Base-by-base conservation (phyloP, 2,888 invertebrate genomes). In the Morinoia aosen region DNA sequence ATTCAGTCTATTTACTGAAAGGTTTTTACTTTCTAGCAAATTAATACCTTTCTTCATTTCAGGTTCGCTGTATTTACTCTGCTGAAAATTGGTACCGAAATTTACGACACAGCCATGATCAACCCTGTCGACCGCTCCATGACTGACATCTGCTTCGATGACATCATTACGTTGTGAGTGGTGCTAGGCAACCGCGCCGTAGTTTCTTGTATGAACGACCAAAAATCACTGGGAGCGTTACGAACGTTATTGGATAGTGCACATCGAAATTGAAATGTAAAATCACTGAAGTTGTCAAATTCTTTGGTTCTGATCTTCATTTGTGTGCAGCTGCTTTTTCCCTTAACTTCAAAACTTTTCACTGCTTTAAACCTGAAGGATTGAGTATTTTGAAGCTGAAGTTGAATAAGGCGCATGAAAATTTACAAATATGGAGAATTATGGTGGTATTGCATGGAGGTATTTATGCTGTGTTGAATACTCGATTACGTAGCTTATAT, bases 111-210 rank as follows among this genome's bases (percentile, higher is more conserved):
- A 0, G 97, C 98, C 0, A 97, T 98, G 96, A 97, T 98, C 95
- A 98, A 97, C 97, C 98, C 98, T 76, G 98, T 98, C 0, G 98
- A 98, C 97, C 97, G 98, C 96, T 98, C 98, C 95, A 97, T 98
- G 97, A 98, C 98, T 8, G 98, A 98, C 97, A 97, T 98, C 96
- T 98, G 98, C 95, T 98, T 98, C 97, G 98, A 98, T 95, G 98
- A 98, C 97, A 97, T 98, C 96, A 97, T 98, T 97, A 97, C 98
- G 95, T 98, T 98, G 98, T 98, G 97, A 98, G 98, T 97, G 96
- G 12, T 90, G 2, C 40, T 90, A 7, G 12, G 76, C 25, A 76
- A 33, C 19, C 25, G 25, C 10, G 76, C 33, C 10, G 25, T 16
- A 76, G 25, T 33, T 76, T 76, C 19, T 76, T 33, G 76, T 76